A percentile compares a stretch with the other conserved stretches of the same genome.
Conservation (phyloP, 2,113 vertebrate species). For the Ellobius talpinus region DNA sequence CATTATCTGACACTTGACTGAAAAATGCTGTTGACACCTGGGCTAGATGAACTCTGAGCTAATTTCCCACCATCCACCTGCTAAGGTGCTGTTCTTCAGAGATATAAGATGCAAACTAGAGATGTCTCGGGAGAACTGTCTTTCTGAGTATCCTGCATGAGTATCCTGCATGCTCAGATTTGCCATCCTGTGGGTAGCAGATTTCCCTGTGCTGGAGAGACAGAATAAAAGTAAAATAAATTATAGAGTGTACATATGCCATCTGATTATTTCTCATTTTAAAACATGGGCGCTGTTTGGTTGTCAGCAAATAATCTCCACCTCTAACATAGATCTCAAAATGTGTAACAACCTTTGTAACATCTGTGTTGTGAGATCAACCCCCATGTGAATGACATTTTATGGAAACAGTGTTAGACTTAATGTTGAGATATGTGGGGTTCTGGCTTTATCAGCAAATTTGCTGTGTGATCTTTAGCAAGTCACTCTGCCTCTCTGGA, state of each 20-base stretch:
- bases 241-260: constrained; percentile 17
- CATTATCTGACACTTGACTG: constrained; percentile 9
- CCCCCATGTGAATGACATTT: constrained; percentile 40
- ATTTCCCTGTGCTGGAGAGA: background rate
- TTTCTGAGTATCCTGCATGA: background rate
- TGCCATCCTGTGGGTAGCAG: background rate
- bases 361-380: constrained; percentile 38
- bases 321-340: constrained; percentile 47
- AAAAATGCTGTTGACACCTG: background rate
- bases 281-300: constrained; percentile 60
- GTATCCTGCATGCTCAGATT: background rate
- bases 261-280: constrained; percentile 46
- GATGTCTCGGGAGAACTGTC: constrained; percentile 11
- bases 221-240: background rate
- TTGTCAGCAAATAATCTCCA: constrained; percentile 30
- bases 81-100: constrained; percentile 48
- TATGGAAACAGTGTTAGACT: constrained; percentile 25
- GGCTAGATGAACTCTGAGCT: constrained; percentile 16
- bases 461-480: constrained; percentile 54
- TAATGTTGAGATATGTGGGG: background rate
- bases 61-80: background rate
- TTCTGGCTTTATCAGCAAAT: constrained; percentile 6
- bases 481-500: constrained; percentile 47
- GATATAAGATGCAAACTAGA: background rate
- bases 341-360: background rate